These are phyloP conservation scores for Oligia fasciuncula DNA, from an alignment of 2,888 invertebrate genomes.

Conservation along the genomic window DNA sequence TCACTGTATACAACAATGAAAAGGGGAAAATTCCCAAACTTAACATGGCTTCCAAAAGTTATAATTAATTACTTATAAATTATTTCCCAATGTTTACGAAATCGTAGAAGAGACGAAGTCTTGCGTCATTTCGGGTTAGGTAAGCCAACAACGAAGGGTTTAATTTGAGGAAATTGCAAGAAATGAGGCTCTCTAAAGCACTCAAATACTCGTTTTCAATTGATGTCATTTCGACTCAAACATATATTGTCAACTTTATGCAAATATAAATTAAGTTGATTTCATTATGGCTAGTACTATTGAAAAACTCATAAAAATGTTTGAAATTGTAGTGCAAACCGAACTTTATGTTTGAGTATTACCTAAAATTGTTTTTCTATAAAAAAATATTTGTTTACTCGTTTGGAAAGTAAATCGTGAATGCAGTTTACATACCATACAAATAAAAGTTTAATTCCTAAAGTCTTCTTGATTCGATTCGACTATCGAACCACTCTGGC, in stretches of 20 bases:
- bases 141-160: neutral
- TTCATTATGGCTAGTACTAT: no score
- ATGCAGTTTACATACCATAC: no score
- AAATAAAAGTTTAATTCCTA: neutral
- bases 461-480: neutral
- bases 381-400: neutral
- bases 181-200: neutral
- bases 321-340: no score
- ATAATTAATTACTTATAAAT: conserved; percentile 20
- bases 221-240: neutral
- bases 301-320: no score
- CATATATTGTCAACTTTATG: neutral
- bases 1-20: conserved; percentile 8
- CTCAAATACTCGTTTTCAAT: neutral
- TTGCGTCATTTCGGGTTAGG: conserved; percentile 31
- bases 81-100: conserved; percentile 26
- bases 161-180: neutral
- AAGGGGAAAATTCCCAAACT: conserved; percentile 3
- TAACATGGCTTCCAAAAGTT: conserved; percentile 36
- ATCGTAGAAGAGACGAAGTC: conserved; percentile 22
- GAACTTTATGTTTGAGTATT: no score
- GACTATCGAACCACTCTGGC: neutral
- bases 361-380: no score
- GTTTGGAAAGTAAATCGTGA: neutral
- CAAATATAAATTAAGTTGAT: no score